These are phyloP conservation scores for Graphium colonna DNA, from an alignment of 2,888 invertebrate genomes.

Conservation along the genomic window DNA sequence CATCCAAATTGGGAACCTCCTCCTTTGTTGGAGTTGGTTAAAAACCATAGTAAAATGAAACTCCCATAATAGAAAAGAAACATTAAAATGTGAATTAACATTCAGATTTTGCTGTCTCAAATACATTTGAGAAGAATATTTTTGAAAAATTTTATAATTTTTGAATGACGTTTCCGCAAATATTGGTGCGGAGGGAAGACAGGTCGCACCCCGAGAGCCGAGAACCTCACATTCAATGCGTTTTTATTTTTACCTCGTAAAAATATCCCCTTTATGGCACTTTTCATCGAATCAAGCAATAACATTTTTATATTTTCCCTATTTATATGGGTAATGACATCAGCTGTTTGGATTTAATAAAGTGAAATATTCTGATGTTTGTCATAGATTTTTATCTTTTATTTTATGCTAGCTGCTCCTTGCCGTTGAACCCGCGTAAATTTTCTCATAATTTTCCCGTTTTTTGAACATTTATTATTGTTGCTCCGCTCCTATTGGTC, in stretches of 20 bases:
- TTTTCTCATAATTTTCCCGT: no score
- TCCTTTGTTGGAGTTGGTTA: no score
- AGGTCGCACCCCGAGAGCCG: slow-evolving; percentile 41
- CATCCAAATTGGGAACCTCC: no score
- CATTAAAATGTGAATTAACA: no score
- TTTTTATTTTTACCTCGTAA: slow-evolving; percentile 57
- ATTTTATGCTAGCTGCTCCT: neutral
- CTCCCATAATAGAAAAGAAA: no score
- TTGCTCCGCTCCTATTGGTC: no score
- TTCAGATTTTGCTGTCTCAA: slow-evolving; percentile 33
- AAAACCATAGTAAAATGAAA: no score
- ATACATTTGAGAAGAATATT: slow-evolving; percentile 42
- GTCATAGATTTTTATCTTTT: no score
- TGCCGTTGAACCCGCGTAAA: no score
- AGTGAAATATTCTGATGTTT: neutral
- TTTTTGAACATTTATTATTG: no score
- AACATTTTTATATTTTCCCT: slow-evolving; percentile 7
- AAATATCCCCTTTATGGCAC: slow-evolving; percentile 62
- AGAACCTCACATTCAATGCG: slow-evolving; percentile 46
- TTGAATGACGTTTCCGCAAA: slow-evolving; percentile 60
- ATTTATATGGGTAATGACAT: neutral
- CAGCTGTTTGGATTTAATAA: neutral
- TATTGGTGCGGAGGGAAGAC: slow-evolving; percentile 53
- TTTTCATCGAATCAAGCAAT: slow-evolving; percentile 35
- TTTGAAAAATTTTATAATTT: slow-evolving; percentile 41